A percentile compares a stretch with the other conserved stretches of the same genome.
phyloP scores from a whole-genome alignment of 1,140 invertebrate genomes.

The Drosophila parvula region DNA sequence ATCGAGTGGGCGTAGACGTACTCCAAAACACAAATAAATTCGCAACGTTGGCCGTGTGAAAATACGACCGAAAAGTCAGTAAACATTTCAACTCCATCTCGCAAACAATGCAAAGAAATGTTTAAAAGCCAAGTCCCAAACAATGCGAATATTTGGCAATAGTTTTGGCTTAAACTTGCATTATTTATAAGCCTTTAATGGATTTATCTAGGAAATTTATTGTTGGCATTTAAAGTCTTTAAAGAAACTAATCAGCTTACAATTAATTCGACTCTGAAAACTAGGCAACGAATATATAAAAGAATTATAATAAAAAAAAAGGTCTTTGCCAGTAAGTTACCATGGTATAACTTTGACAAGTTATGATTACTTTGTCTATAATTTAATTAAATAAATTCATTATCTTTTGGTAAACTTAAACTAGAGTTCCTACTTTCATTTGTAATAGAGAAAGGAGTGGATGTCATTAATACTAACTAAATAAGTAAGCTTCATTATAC shows the following conservation, averaged over 20 bases:
- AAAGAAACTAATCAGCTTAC: constrained; percentile 1
- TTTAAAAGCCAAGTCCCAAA: background rate
- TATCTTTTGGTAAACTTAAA: no score
- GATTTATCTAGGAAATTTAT: background rate
- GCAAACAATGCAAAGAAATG: constrained; percentile 32
- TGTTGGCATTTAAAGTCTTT: background rate
- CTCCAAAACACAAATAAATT: constrained; percentile 39
- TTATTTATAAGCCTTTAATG: constrained; percentile 13
- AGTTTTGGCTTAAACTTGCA: constrained; percentile 8
- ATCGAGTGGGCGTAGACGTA: constrained; percentile 15
- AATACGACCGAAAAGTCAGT: constrained; percentile 35
- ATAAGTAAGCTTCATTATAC: no score
- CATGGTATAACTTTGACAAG: no score
- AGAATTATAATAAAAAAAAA: background rate
- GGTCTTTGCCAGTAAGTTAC: background rate
- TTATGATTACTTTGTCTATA: no score
- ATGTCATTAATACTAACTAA: no score
- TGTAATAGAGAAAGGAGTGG: no score
- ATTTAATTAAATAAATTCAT: no score
- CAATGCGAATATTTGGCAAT: constrained; percentile 38
- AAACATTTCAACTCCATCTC: constrained; percentile 37
- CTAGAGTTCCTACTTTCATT: no score
- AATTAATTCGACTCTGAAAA: background rate
- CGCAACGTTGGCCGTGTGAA: constrained; percentile 34
- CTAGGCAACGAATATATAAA: constrained; percentile 1